Evolutionary conservation across 1,140 invertebrate species (phyloP), one percentile per base, ranked within the genome.

Genomic region (Drusus annulatus): DNA sequence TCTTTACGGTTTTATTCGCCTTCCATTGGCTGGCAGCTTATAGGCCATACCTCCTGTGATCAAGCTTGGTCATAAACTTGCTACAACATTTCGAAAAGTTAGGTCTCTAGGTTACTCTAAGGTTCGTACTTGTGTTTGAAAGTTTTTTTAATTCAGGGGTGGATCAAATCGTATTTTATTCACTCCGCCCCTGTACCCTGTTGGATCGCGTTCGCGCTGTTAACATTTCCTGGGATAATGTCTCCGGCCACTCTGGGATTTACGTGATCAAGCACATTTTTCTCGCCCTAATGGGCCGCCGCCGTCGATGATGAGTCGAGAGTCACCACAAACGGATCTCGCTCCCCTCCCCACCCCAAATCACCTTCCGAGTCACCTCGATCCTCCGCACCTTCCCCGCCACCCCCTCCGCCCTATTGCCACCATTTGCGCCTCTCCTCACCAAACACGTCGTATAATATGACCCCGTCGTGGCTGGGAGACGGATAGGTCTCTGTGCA

Each of bases 191-290:
- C 0, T 45, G 36, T 13, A 36, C 31, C 15, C n/a, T n/a, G 52
- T 54, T 4, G 54, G 5, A 56, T 56, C 5, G n/a, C 54, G n/a
- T 0, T 6, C 5, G 6, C 19, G 0, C 8, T 56, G 54, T 56
- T 56, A 21, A 7, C 23, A 62, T 62, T 13, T 62, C 58, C 58
- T 25, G 58, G 17, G 16, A 2, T 21, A 68, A 17, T 21, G 65
- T 45, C 65, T 19, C 6, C 8, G 21, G 28, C 65, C 28, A 45
- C 73, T 60, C 56, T 16, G 16, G 28, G 73, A 31, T 76, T 76
- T 76, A 76, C 73, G 73, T 76, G 73, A 76, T 76, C 73, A 76
- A 76, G 73, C 73, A 60, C 73, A 76, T 76, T 76, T 74, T 76
- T 76, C 25, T 19, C 54, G 54, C 73, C 28, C 73, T 76, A 76